A percentile compares a stretch with the other conserved stretches of the same genome.
phyloP scores from a whole-genome alignment of 2,113 vertebrate species.

The Elachura formosa region DNA sequence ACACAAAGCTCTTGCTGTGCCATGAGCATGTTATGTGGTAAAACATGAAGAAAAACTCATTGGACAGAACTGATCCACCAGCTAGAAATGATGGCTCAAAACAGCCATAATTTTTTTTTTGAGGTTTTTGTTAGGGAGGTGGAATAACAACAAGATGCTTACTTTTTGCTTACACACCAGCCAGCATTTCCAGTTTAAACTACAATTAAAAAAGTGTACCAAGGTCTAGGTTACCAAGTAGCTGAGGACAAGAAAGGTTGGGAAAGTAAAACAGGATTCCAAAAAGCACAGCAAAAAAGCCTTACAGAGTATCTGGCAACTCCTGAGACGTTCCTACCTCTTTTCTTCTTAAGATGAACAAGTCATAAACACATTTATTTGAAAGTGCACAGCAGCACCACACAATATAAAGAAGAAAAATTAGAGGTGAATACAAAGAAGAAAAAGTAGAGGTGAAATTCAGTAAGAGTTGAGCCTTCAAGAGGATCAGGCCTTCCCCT shows the following conservation, averaged over 20 bases:
- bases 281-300: neutral
- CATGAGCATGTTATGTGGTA: neutral
- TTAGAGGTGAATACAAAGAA: too few relatives aligned
- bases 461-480: neutral
- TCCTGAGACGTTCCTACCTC: neutral
- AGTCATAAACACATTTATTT: neutral
- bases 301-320: neutral
- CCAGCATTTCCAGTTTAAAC: neutral
- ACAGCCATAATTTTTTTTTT: too few relatives aligned
- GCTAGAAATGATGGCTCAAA: neutral
- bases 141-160: neutral
- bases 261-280: neutral
- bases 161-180: fast-evolving
- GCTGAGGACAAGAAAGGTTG: fast-evolving
- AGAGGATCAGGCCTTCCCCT: neutral
- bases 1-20: neutral
- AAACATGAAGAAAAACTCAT: neutral
- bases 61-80: neutral
- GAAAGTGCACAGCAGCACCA: neutral
- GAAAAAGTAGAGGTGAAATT: neutral
- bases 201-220: neutral
- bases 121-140: neutral
- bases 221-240: neutral
- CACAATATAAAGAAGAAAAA: neutral
- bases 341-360: neutral